A percentile compares a stretch with the other conserved stretches of the same genome.
Conservation (phyloP, 1,140 invertebrate genomes). For the Venturia canescens region DNA sequence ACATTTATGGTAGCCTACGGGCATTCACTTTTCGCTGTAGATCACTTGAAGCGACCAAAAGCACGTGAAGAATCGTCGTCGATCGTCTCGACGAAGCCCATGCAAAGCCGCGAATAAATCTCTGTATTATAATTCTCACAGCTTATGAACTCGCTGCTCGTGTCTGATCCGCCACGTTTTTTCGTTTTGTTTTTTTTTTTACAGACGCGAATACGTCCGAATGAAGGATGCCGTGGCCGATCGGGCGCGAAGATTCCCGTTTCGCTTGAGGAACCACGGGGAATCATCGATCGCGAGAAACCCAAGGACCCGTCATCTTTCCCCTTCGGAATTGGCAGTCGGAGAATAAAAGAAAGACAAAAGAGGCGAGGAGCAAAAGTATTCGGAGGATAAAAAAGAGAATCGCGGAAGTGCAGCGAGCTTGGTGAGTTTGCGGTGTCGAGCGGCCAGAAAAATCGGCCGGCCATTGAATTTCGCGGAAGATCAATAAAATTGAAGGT, state of each 20-base stretch:
- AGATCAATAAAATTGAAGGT: background rate
- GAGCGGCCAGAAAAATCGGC: background rate
- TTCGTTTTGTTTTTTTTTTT: slow-evolving; percentile 16
- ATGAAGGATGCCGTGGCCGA: slow-evolving; percentile 64
- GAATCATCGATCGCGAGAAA: slow-evolving; percentile 15
- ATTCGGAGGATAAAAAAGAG: background rate
- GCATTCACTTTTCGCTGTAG: background rate
- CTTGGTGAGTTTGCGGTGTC: background rate
- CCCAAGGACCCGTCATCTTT: background rate
- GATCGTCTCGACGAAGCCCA: too few species aligned
- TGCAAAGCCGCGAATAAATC: too few species aligned
- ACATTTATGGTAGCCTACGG: too few species aligned
- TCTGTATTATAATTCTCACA: background rate
- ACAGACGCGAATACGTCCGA: slow-evolving; percentile 15
- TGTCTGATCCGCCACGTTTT: slow-evolving; percentile 15
- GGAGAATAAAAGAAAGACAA: background rate
- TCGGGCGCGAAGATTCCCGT: slow-evolving; percentile 52
- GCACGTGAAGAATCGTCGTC: background rate
- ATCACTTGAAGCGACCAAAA: background rate
- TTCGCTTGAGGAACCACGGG: slow-evolving; percentile 47
- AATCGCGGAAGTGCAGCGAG: background rate
- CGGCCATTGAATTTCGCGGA: background rate
- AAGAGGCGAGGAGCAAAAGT: too few species aligned
- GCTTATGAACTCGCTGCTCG: background rate
- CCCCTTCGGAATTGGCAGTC: background rate